Evolutionary conservation across 2,888 invertebrate species (phyloP).

Genomic region (Alentia gelatinosa): DNA sequence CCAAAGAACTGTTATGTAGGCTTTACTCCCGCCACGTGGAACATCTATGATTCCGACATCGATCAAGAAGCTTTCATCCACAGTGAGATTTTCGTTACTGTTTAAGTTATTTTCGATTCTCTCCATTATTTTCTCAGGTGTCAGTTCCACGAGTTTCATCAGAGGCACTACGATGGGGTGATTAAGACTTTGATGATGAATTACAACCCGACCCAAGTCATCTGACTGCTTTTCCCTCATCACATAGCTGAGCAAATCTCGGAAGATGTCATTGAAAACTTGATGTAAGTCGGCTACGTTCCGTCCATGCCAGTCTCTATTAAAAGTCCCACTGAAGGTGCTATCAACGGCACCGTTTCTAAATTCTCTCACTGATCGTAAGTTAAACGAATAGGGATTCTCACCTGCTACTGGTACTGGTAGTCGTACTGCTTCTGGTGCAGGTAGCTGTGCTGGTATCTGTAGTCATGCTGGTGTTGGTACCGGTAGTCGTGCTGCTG

Average conservation of each 20-base stretch:
- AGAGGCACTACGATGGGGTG: not conserved
- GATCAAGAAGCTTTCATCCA: not conserved
- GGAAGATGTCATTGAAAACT: not conserved
- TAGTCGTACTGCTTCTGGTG: too few relatives aligned
- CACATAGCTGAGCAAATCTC: not conserved
- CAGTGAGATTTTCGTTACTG: not conserved
- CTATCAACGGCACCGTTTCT: not conserved
- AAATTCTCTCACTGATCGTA: not conserved
- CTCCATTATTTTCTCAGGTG: not conserved
- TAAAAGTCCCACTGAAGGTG: not conserved
- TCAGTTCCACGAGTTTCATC: not conserved
- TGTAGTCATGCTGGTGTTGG: too few relatives aligned
- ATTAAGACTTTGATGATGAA: not conserved
- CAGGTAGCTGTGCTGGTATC: too few relatives aligned
- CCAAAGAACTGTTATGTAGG: not conserved
- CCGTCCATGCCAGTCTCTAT: not conserved
- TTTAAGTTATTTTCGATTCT: not conserved
- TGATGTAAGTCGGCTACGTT: not conserved
- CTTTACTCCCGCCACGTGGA: not conserved
- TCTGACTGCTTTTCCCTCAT: not conserved
- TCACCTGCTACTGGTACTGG: too few relatives aligned
- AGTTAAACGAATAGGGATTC: not conserved
- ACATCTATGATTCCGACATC: not conserved
- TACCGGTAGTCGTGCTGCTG: too few relatives aligned
- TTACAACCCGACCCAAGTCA: not conserved